Conservation (phyloP, 2,888 invertebrate species). For the Thereva nobilitata region DNA sequence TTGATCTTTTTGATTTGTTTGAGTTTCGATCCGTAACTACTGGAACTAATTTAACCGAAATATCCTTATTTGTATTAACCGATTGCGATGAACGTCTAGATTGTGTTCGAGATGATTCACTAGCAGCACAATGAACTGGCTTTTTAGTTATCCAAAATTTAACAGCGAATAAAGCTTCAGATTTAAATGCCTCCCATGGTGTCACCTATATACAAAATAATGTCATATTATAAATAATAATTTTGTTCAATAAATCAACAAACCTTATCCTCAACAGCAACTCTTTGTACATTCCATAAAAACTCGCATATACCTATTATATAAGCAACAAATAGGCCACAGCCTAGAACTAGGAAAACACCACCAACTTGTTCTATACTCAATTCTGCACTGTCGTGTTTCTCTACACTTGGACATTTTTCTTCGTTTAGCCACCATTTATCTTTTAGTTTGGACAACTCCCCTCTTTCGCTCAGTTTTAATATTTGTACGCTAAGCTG, state of each 20-base stretch:
- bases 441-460: slow-evolving; percentile 77
- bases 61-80: no score
- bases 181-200: slow-evolving; percentile 69
- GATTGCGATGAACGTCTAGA: no score
- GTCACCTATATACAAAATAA: slow-evolving; percentile 64
- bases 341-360: slow-evolving; percentile 81
- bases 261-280: slow-evolving; percentile 78
- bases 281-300: slow-evolving; percentile 78
- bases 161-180: slow-evolving; percentile 73
- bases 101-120: background rate
- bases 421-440: slow-evolving; percentile 76
- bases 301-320: slow-evolving; percentile 82
- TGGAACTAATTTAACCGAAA: no score
- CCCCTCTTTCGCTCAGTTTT: slow-evolving; percentile 87
- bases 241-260: background rate
- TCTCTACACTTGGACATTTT: no score
- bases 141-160: slow-evolving; percentile 76
- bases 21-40: no score
- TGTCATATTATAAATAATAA: slow-evolving; percentile 13
- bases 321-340: slow-evolving; percentile 74
- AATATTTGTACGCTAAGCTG: slow-evolving; percentile 85
- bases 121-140: slow-evolving; percentile 60
- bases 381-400: slow-evolving; percentile 42
- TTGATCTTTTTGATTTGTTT: no score
- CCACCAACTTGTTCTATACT: slow-evolving; percentile 78